Base-by-base conservation (phyloP, 1,140 invertebrate species). In the Asbolus verrucosus region DNA sequence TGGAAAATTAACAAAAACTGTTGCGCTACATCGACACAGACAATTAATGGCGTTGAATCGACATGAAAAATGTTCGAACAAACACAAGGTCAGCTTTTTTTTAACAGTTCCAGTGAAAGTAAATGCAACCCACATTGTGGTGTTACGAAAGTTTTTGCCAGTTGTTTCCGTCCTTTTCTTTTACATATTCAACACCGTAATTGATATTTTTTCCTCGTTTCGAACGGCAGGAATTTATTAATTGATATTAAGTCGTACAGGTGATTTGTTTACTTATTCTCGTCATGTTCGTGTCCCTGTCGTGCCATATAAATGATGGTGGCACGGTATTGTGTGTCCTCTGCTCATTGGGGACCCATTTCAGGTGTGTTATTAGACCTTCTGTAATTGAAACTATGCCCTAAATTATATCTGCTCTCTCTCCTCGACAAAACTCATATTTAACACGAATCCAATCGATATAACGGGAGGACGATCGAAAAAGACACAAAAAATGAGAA, bases 321-420 rank as follows among this genome's bases (percentile, higher is more conserved):
- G 36, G 61, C 21, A 65, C 5, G 33, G 62, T 43, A 65, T 65
- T 54, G 68, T 65, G 30, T 70, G 68, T 54, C 62, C 36, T 41
- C 9, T 43, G 27, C 11, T 72, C 73, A 74, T 74, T 61, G 67
- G 73, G 70, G 73, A 74, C 70, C 73, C 73, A 72, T 74, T 72
- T 63, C 63, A 69, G 73, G 70, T 70, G 70, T 70, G 67, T 74
- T 72, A 74, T 74, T 74, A 72, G 73, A 74, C 67, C 63, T 67
- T 67, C 60, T 69, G 62, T 74, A 74, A 74, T 74, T 74, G 73
- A 74, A 74, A 74, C 73, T 72, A 74, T 68, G 60, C 50, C 73
- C 65, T 54, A 74, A 74, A 65, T 65, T 65, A 65, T 62, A 46
- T 14, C 9, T 16, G 21, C 62, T 31, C 62, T n/a, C 39, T 21